Percentiles rank a stretch among this genome's conserved stretches.
Conservation (phyloP, 2,888 invertebrate genomes). For the Patella caerulea region DNA sequence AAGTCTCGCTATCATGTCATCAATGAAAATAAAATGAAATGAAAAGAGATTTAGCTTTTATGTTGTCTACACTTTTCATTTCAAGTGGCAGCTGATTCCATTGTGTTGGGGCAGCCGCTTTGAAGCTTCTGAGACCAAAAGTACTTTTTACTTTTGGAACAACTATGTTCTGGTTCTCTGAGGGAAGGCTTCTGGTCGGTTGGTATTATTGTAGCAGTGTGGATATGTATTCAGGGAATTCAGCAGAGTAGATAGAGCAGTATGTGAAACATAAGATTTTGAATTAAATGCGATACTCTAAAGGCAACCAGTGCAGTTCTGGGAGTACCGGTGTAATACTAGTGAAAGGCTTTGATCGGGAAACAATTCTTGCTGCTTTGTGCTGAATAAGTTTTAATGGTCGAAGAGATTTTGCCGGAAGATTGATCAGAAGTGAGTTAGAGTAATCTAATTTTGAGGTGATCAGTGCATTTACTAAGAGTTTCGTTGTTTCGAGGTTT, state of each 20-base stretch:
- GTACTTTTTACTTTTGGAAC: no score
- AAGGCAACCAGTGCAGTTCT: slow-evolving; percentile 15
- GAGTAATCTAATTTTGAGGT: slow-evolving; percentile 11
- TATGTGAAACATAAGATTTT: slow-evolving; percentile 9
- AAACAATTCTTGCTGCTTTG: slow-evolving; percentile 15
- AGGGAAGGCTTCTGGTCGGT: no score
- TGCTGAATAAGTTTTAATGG: slow-evolving; percentile 6
- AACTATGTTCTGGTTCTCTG: no score
- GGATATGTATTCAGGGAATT: background rate
- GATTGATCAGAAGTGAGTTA: slow-evolving; percentile 7
- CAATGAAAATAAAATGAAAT: no score
- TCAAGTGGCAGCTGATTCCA: no score
- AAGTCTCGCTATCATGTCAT: no score
- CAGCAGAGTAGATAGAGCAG: background rate
- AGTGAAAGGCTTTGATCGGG: background rate
- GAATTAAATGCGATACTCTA: slow-evolving; percentile 5
- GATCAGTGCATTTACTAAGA: background rate
- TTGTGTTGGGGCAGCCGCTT: no score
- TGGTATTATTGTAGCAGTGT: background rate
- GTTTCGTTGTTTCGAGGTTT: background rate
- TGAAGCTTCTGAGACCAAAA: no score
- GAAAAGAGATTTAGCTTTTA: no score
- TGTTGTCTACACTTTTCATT: no score
- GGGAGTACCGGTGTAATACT: slow-evolving; percentile 10
- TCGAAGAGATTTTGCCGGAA: background rate